Base-by-base conservation (phyloP, 2,888 invertebrate species). In the Ecliptopera silaceata region DNA sequence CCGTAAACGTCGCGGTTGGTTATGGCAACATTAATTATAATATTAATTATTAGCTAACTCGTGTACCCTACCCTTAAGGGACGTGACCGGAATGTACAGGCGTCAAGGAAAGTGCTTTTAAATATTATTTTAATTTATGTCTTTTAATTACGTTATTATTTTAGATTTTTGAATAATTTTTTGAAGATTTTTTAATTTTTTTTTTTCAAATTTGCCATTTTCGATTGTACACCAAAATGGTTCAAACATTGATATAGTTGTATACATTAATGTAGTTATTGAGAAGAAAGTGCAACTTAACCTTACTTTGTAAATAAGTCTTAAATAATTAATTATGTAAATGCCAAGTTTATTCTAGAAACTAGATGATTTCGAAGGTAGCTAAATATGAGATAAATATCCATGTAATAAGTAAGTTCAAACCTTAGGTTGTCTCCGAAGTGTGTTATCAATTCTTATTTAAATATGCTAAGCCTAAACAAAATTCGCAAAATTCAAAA, bases 31-130 rank as follows among this genome's bases (percentile, higher is more conserved):
- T 89, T 90, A 83, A 88, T 90, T 88, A 88, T 84, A 88, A 90
- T 88, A 89, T 90, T 88, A 89, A 89, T 89, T 89, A 90, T 88
- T 87, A 87, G 86, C 82, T 86, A 86, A 88, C 84, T 86, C 82
- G 77, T 80, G 84, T 79, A 69, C 67, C 78, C 75, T 69, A 75
- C 79, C 83, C 85, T 75, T 72, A 66, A 72, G 80, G 79, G 81
- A 76, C 71, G 75, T 60, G 65, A 62, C 63, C 66, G 49, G 66
- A 63, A 57, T 58, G 76, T 78, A 51, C 51, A 38, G 47, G 10
- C 47, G 26, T n/a, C 29, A 2, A 39, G 22, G 22, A 38, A 56
- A 47, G 47, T 36, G 15, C 17, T 4, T 3, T 42, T 10, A 43
- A 41, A 61, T 39, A 39, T 39, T 22, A 12, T 20, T 41, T 6